Percentiles rank a stretch among this genome's conserved stretches.
phyloP scores from a whole-genome alignment of 2,113 vertebrate species.

The Aix galericulata region DNA sequence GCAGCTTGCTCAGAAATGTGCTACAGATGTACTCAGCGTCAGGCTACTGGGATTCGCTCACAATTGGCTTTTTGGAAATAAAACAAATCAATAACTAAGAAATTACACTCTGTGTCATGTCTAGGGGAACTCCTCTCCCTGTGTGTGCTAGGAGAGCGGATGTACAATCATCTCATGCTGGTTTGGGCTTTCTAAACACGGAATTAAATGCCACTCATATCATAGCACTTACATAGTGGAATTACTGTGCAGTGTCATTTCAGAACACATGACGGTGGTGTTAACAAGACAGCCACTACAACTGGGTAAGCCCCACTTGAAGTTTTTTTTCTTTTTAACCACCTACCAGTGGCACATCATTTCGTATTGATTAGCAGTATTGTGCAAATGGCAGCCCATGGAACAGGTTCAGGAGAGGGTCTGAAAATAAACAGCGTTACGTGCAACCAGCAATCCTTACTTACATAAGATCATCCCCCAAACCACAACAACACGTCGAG shows the following conservation, averaged over 20 bases:
- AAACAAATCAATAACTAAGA: conserved; percentile 42
- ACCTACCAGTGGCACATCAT: not conserved
- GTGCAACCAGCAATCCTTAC: not conserved
- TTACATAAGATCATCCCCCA: not conserved
- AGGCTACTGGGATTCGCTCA: not conserved
- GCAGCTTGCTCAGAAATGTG: conserved; percentile 23
- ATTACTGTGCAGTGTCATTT: conserved; percentile 32
- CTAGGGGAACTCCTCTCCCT: conserved; percentile 35
- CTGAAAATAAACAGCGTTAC: conserved; percentile 20
- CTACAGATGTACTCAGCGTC: conserved; percentile 10
- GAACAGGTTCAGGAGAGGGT: conserved; percentile 11
- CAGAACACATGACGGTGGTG: not conserved
- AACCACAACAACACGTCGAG: not conserved
- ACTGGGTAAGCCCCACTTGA: conserved; percentile 8
- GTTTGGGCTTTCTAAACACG: conserved; percentile 22
- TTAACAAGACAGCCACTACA: conserved; percentile 20
- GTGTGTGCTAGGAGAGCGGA: not conserved
- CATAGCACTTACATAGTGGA: not conserved
- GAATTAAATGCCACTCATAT: conserved; percentile 32
- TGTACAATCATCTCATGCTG: conserved; percentile 36
- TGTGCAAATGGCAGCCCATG: not conserved
- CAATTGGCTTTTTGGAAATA: conserved; percentile 24
- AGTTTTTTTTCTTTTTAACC: not conserved
- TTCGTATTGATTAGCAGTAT: conserved; percentile 16
- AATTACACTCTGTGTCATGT: conserved; percentile 32